phyloP scores from a whole-genome alignment of 2,888 invertebrate genomes.

The Ommatoiulus sabulosus region DNA sequence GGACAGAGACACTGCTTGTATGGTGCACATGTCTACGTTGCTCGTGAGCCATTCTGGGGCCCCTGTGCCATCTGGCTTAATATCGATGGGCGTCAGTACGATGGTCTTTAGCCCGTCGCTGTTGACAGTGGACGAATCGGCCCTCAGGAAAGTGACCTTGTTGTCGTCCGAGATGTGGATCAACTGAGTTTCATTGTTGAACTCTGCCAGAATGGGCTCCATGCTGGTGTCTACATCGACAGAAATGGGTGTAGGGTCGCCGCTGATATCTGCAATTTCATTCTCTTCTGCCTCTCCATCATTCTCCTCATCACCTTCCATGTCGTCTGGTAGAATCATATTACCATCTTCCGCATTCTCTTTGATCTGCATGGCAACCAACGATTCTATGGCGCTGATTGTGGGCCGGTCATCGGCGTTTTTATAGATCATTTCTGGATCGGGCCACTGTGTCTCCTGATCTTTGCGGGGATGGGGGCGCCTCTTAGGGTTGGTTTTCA shows the following conservation, averaged over 20 bases:
- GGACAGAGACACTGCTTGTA: background rate
- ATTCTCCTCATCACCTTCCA: background rate
- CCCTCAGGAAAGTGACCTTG: slow-evolving; percentile 26
- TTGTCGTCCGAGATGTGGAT: slow-evolving; percentile 34
- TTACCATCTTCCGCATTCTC: background rate
- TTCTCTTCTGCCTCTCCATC: background rate
- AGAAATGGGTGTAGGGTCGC: background rate
- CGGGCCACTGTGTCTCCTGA: slow-evolving; percentile 59
- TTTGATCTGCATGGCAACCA: background rate
- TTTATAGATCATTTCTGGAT: background rate
- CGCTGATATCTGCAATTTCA: background rate
- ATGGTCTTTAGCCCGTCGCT: background rate
- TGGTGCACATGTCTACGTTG: background rate
- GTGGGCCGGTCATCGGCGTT: background rate
- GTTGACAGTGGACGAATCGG: background rate
- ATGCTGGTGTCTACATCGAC: slow-evolving; percentile 6
- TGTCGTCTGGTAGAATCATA: background rate
- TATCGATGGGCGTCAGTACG: slow-evolving; percentile 7
- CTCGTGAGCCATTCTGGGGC: slow-evolving; percentile 7
- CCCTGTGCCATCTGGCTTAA: background rate
- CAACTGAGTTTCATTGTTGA: slow-evolving; percentile 21
- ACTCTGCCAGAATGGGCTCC: slow-evolving; percentile 7
- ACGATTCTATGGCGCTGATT: background rate
- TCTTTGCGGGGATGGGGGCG: slow-evolving; percentile 51
- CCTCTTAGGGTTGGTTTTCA: slow-evolving; percentile 65